Evolutionary conservation across 2,888 invertebrate species (phyloP).

Genomic region (Bombyx huttoni): DNA sequence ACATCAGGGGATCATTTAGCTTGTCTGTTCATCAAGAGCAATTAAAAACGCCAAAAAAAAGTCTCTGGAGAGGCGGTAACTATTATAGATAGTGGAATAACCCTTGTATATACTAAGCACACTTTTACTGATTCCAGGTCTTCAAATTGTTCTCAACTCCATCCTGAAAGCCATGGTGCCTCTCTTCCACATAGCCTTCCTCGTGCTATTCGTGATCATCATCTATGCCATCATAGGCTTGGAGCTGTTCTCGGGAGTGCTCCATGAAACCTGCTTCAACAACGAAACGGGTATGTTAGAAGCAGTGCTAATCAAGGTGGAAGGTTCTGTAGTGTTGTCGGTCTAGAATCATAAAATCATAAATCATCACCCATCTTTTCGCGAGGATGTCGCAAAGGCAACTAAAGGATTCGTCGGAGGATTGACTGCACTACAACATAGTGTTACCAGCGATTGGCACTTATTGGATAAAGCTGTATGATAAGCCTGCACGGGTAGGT

Average conservation of each 20-base stretch:
- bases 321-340: background rate
- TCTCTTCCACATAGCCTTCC: conserved; percentile 97
- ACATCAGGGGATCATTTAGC: no score
- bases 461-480: no score
- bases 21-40: no score
- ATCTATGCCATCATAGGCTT: conserved; percentile 99
- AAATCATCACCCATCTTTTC: background rate
- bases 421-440: no score
- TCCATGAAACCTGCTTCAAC: conserved; percentile 91
- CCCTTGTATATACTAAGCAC: no score
- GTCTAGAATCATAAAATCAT: background rate
- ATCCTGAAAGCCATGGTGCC: conserved; percentile 99
- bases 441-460: no score
- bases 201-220: conserved; percentile 99
- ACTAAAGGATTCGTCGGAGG: no score
- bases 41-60: no score
- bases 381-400: no score
- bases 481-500: no score
- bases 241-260: conserved; percentile 95
- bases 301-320: background rate
- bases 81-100: background rate
- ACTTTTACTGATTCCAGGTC: conserved; percentile 77
- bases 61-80: no score
- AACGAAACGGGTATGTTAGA: conserved; percentile 77
- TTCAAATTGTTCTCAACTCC: conserved; percentile 99